phyloP scores from a whole-genome alignment of 2,888 invertebrate genomes.

The Lasioglossum morio region DNA sequence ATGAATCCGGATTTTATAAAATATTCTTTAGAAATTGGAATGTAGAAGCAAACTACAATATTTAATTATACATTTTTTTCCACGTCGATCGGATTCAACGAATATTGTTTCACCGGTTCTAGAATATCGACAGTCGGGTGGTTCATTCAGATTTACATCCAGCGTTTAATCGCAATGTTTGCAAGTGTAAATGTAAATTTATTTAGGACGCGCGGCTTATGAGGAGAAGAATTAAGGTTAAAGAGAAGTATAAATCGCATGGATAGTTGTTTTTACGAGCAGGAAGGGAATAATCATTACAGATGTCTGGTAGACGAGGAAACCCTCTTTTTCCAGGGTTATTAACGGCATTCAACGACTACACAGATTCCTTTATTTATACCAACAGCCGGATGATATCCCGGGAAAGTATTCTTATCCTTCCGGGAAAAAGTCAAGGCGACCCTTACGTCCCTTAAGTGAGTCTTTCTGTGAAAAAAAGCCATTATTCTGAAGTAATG shows the following conservation, averaged over 20 bases:
- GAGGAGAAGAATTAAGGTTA: neutral
- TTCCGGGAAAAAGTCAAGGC: neutral
- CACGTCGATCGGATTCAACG: neutral
- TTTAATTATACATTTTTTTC: neutral
- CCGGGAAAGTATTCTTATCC: constrained; percentile 5
- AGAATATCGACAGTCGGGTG: neutral
- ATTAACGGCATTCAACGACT: constrained; percentile 10
- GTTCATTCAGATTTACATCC: neutral
- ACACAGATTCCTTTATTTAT: constrained; percentile 6
- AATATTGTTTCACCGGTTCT: neutral
- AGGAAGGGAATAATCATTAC: neutral
- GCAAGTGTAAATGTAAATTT: neutral
- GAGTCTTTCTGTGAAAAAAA: neutral
- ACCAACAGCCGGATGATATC: constrained; percentile 9
- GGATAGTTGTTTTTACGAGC: neutral
- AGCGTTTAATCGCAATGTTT: neutral
- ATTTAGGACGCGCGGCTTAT: neutral
- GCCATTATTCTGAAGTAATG: constrained; percentile 17
- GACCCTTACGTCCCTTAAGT: constrained; percentile 13
- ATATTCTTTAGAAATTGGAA: neutral
- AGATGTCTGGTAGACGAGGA: neutral
- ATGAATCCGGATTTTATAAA: neutral
- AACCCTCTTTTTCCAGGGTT: neutral
- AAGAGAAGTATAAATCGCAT: neutral
- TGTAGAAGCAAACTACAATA: too few species aligned